These are phyloP conservation scores for Anguilla marmorata DNA, from an alignment of 2,797 vertebrate genomes.

Conservation along the genomic window DNA sequence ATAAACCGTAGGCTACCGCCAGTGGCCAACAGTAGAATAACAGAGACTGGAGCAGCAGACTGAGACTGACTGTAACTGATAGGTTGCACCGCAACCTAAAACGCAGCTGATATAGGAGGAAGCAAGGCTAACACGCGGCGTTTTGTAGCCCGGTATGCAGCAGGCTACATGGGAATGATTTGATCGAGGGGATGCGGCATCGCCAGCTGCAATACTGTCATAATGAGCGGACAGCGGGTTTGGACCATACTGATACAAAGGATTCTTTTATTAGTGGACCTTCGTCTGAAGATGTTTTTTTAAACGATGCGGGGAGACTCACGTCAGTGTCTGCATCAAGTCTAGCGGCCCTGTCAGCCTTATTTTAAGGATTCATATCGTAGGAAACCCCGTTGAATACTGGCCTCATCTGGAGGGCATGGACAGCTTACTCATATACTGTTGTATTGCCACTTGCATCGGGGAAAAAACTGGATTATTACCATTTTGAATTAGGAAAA, in stretches of 20 bases:
- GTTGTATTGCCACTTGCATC: neutral
- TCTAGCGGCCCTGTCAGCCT: conserved; percentile 38
- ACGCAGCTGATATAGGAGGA: conserved; percentile 35
- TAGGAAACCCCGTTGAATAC: conserved; percentile 47
- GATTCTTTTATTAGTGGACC: conserved; percentile 32
- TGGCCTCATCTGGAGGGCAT: conserved; percentile 43
- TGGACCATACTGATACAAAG: conserved; percentile 35
- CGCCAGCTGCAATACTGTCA: conserved; percentile 62
- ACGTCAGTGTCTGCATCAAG: conserved; percentile 52
- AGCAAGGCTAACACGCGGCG: conserved; percentile 30
- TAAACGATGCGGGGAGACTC: conserved; percentile 48
- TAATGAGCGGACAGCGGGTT: conserved; percentile 56
- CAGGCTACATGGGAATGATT: conserved; percentile 13
- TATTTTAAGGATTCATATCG: conserved; percentile 54
- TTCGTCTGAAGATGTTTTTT: conserved; percentile 37
- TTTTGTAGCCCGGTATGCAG: conserved; percentile 2
- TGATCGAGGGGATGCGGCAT: conserved; percentile 45
- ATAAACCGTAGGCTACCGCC: neutral
- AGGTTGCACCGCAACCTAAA: conserved; percentile 53
- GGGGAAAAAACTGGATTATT: conserved; percentile 38
- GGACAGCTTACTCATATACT: conserved; percentile 33
- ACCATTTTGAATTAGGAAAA: conserved; percentile 33
- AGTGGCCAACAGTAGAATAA: conserved; percentile 34
- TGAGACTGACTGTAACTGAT: conserved; percentile 31
- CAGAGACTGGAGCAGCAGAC: neutral